Percentiles rank a stretch among this genome's conserved stretches.
Evolutionary conservation across 2,113 vertebrate genomes (phyloP).

Genomic region (Chlamydotis undulata): DNA sequence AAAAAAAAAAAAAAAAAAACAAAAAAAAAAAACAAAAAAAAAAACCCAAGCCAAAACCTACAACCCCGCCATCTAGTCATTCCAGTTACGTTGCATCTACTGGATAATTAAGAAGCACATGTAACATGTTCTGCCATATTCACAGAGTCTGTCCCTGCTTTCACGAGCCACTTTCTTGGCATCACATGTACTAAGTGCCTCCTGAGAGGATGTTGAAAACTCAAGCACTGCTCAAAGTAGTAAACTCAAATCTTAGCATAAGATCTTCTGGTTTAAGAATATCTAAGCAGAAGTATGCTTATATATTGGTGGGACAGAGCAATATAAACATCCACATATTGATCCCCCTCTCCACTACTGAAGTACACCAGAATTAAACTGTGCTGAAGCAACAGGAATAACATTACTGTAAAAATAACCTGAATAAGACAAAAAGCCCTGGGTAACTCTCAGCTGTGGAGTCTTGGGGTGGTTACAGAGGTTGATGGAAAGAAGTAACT

Average conservation of each 20-base stretch:
- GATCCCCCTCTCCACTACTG: neutral
- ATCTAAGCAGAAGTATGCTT: neutral
- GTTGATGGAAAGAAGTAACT: neutral
- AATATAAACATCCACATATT: neutral
- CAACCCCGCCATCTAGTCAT: neutral
- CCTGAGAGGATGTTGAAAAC: neutral
- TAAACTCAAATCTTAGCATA: neutral
- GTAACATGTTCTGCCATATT: neutral
- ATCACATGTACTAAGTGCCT: neutral
- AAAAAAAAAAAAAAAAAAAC: too few relatives aligned
- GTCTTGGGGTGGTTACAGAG: neutral
- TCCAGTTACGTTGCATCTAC: neutral
- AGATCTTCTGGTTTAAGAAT: neutral
- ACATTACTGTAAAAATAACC: neutral
- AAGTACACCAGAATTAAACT: neutral
- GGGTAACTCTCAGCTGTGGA: neutral
- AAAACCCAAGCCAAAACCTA: neutral
- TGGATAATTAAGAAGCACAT: neutral
- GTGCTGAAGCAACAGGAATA: neutral
- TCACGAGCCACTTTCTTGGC: neutral
- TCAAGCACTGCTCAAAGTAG: neutral
- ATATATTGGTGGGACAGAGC: neutral
- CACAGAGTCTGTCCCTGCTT: neutral
- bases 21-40: neutral
- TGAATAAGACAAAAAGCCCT: neutral